A percentile compares a stretch with the other conserved stretches of the same genome.
These are phyloP conservation scores for Sipha flava DNA, from an alignment of 1,140 invertebrate genomes.

Conservation along the genomic window DNA sequence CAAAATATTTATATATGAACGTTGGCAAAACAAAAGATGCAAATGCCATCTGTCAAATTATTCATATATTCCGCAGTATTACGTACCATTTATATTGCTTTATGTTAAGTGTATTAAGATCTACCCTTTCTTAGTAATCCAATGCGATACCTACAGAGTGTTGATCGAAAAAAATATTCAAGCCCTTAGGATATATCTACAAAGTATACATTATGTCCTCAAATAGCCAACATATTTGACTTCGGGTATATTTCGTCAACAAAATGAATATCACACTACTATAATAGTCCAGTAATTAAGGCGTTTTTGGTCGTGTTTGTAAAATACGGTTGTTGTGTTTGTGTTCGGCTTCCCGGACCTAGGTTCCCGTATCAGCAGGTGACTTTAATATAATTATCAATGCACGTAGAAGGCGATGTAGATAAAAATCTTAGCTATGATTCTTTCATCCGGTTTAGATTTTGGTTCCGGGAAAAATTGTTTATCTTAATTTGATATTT, in stretches of 20 bases:
- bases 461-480: conserved; percentile 11
- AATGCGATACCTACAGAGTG: neutral
- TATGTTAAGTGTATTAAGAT: neutral
- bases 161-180: neutral
- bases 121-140: too few species aligned
- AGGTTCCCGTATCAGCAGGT: neutral
- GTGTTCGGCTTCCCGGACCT: conserved; percentile 2
- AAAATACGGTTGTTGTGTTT: neutral
- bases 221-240: neutral
- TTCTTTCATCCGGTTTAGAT: conserved; percentile 20
- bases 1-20: neutral
- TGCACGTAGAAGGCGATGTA: neutral
- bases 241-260: neutral
- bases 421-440: neutral
- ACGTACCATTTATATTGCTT: neutral
- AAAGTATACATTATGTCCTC: neutral
- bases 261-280: neutral
- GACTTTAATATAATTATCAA: neutral
- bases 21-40: neutral
- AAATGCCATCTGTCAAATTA: neutral
- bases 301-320: neutral
- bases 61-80: neutral
- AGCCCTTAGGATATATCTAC: neutral
- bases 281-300: conserved; percentile 1
- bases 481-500: neutral